Conservation (phyloP, 2,888 invertebrate species). For the Cataglyphis livida region DNA sequence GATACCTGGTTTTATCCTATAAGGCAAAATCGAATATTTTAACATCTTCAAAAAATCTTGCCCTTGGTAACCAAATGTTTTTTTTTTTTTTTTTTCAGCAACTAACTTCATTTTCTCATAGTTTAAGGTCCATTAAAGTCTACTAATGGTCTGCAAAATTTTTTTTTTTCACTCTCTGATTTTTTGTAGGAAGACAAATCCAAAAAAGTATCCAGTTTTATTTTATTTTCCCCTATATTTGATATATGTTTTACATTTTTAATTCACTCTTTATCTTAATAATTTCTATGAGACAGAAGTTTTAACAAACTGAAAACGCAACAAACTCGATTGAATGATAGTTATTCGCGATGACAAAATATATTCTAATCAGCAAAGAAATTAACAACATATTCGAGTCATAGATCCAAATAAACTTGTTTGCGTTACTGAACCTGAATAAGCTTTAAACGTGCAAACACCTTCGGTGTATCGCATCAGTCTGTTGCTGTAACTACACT, state of each 20-base stretch:
- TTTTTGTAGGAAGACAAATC: no score
- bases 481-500: constrained; percentile 42
- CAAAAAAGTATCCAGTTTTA: no score
- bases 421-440: neutral
- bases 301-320: constrained; percentile 59
- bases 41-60: no score
- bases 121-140: no score
- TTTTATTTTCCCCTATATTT: no score
- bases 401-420: constrained; percentile 63
- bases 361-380: constrained; percentile 76
- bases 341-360: constrained; percentile 66
- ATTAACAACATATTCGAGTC: constrained; percentile 79
- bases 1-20: no score
- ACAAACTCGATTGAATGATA: constrained; percentile 42
- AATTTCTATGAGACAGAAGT: constrained; percentile 54
- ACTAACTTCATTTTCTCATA: no score
- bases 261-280: neutral
- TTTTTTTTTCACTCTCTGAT: no score
- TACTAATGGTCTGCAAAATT: no score
- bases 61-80: no score
- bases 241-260: neutral
- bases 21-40: no score
- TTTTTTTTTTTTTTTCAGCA: no score
- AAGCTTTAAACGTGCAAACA: neutral
- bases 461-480: constrained; percentile 19